Conservation (phyloP, 2,888 invertebrate genomes). For the Eumacrocentrus americanus region DNA sequence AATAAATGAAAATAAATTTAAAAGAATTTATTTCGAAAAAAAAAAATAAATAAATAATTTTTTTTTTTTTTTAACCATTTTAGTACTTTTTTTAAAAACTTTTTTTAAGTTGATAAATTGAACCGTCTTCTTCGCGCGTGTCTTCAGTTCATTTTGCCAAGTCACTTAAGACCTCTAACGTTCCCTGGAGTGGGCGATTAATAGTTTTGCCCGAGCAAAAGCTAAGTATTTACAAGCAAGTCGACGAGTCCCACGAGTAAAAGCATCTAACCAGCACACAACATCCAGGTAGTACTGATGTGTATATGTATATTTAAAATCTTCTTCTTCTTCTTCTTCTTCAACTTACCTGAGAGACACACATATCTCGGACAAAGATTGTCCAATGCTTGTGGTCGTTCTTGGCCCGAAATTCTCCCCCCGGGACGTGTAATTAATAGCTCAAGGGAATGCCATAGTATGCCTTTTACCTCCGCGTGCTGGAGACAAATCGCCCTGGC, state of each 20-base stretch:
- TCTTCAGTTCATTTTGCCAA: conserved; percentile 18
- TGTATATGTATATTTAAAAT: neutral
- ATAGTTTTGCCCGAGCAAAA: conserved; percentile 21
- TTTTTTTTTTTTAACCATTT: neutral
- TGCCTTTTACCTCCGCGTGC: neutral
- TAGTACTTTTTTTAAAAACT: neutral
- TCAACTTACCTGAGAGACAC: conserved; percentile 2
- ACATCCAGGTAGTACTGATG: conserved; percentile 5
- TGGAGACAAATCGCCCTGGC: conserved; percentile 36
- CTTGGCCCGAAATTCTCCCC: conserved; percentile 35
- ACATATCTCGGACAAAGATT: conserved; percentile 18
- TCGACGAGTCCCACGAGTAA: conserved; percentile 21
- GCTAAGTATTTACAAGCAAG: conserved; percentile 27
- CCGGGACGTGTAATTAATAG: conserved; percentile 39
- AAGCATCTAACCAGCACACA: conserved; percentile 16
- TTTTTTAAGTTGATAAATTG: conserved; percentile 5
- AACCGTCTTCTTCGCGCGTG: neutral
- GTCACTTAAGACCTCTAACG: conserved; percentile 17
- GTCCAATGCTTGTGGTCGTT: conserved; percentile 27
- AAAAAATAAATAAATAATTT: neutral
- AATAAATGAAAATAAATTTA: neutral
- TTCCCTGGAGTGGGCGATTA: conserved; percentile 18
- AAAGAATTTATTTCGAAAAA: neutral
- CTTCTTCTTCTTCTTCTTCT: conserved; percentile 8
- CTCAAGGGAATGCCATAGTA: conserved; percentile 27